Evolutionary conservation across 2,113 vertebrate genomes (phyloP), one percentile per base, ranked within the genome.

Genomic region (Cebidichthys violaceus): DNA sequence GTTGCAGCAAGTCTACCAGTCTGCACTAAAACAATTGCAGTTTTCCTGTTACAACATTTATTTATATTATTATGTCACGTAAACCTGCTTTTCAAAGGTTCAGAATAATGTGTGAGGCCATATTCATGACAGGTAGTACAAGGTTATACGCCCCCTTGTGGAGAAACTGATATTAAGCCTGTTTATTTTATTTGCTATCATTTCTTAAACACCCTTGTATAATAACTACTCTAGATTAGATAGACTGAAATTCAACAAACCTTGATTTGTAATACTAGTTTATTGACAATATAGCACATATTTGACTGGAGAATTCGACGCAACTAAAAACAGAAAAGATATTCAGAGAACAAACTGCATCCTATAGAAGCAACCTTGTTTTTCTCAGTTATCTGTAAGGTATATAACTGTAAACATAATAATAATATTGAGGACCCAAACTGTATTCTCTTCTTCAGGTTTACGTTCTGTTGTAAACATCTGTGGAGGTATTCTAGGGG

Each of bases 401-500:
- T 39, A 50, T 6, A 14, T 54, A 55, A 35, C 37, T 62, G n/a
- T 68, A 20, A 35, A 22, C 69, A 17, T 43, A 27, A 52, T 52
- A 57, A 57, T 9, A 9, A 71, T 47, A 52, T 1, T n/a, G 24
- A 43, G 13, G 7, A 41, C 5, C 14, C 13, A 71, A 74, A 76
- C 37, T 67, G 37, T 39, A 77, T 71, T 82, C 29, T 76, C 47
- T 60, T 81, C 64, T 54, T 67, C 39, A 15, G 43, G 45, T 88
- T 87, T 79, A 43, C 87, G 68, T 37, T 90, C 68, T 90, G 84
- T 87, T 79, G 87, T 83, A 86, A 92, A 93, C 94, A 93, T 92
- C 91, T 94, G 94, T 94, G 90, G 79, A 94, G 88, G 92, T 95
- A 93, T 93, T 93, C 88, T 79, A 93, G 86, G 88, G 92, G 94